Percentiles rank a stretch among this genome's conserved stretches.
phyloP scores from a whole-genome alignment of 2,797 vertebrate genomes.

The Phylloscopus collybita region DNA sequence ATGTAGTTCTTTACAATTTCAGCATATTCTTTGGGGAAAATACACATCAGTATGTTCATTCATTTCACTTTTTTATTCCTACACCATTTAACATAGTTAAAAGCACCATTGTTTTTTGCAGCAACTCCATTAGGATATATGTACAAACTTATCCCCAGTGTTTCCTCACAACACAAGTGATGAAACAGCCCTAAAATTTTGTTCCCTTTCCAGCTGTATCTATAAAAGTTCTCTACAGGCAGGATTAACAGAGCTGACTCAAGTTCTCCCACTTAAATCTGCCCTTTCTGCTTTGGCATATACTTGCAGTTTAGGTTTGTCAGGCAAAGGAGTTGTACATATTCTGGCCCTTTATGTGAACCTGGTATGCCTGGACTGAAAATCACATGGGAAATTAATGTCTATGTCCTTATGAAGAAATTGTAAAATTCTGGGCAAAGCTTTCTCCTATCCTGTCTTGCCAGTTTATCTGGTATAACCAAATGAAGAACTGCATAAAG shows the following conservation, averaged over 20 bases:
- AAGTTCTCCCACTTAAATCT: not conserved
- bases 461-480: not conserved
- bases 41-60: not conserved
- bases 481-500: not conserved
- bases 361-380: not conserved
- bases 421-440: not conserved
- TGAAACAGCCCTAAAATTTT: not conserved
- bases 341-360: not conserved
- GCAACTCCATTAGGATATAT: not conserved
- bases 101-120: not conserved
- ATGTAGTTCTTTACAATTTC: not conserved
- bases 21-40: not conserved
- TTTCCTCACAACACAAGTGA: not conserved
- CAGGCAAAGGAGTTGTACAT: not conserved
- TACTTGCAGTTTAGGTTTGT: not conserved
- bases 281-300: not conserved
- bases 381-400: not conserved
- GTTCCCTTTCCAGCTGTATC: not conserved
- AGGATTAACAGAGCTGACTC: not conserved
- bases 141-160: not conserved
- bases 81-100: not conserved
- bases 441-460: not conserved
- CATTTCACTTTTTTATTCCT: not conserved
- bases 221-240: not conserved
- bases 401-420: not conserved